Evolutionary conservation across 2,888 invertebrate species (phyloP).

Genomic region (Aromia moschata): DNA sequence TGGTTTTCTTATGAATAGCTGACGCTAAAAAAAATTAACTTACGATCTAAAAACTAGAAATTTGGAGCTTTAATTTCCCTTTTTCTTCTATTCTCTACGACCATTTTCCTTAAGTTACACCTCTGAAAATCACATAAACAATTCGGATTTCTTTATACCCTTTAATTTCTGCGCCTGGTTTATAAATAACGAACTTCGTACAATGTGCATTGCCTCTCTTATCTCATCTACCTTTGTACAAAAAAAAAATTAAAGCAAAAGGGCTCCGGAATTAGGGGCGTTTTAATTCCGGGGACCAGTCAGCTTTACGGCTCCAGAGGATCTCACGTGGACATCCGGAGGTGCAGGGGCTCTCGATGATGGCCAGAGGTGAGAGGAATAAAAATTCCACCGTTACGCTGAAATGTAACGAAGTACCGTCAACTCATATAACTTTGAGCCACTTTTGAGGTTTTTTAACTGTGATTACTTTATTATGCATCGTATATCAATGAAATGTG

Average conservation of each 20-base stretch:
- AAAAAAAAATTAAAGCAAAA: slow-evolving; percentile 34
- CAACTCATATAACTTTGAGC: too few species aligned
- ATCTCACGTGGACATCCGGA: slow-evolving; percentile 57
- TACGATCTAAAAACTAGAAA: background rate
- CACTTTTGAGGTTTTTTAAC: too few species aligned
- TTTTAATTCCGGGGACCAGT: slow-evolving; percentile 47
- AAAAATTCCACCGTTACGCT: slow-evolving; percentile 57
- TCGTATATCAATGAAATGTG: too few species aligned
- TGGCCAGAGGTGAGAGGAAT: slow-evolving; percentile 58
- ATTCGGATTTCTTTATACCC: background rate
- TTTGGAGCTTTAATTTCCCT: background rate
- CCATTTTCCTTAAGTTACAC: background rate
- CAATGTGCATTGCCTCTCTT: too few species aligned
- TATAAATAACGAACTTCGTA: too few species aligned
- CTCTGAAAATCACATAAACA: background rate
- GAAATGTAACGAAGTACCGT: too few species aligned
- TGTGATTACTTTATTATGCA: too few species aligned
- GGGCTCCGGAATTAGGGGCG: slow-evolving; percentile 37
- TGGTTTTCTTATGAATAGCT: too few species aligned
- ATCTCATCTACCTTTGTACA: too few species aligned
- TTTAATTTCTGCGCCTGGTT: background rate
- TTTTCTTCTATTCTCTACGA: background rate
- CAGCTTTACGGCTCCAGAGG: slow-evolving; percentile 58
- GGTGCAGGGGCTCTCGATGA: slow-evolving; percentile 16
- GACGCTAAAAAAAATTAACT: background rate